These are phyloP conservation scores for Tupaia chinensis DNA, from an alignment of 2,113 vertebrate species.

Conservation along the genomic window DNA sequence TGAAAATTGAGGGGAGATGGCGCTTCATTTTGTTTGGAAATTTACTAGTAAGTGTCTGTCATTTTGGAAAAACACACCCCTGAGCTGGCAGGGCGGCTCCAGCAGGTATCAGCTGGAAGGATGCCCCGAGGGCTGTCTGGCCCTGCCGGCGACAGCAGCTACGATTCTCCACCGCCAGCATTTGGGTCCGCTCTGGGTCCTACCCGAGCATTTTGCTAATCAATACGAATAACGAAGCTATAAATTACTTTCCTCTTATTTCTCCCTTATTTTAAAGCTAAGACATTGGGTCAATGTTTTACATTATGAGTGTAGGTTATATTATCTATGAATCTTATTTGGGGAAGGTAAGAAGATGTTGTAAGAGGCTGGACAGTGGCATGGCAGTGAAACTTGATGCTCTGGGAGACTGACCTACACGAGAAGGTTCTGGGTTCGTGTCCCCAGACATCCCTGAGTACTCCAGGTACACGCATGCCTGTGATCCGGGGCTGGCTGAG, in stretches of 20 bases:
- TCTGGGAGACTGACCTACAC: too few relatives aligned
- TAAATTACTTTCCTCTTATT: not conserved
- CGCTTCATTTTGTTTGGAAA: not conserved
- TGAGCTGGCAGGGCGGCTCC: not conserved
- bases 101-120: not conserved
- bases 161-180: accelerated
- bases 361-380: not conserved
- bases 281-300: not conserved
- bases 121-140: not conserved
- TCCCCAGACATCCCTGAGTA: too few relatives aligned
- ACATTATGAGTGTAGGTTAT: not conserved
- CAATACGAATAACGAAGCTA: not conserved
- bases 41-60: not conserved
- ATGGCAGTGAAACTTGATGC: too few relatives aligned
- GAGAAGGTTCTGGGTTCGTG: too few relatives aligned
- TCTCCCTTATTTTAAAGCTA: not conserved
- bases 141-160: accelerated
- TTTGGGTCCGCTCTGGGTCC: not conserved
- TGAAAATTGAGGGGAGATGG: too few relatives aligned
- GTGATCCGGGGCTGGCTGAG: too few relatives aligned
- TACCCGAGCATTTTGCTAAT: too few relatives aligned
- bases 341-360: not conserved
- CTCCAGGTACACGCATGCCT: too few relatives aligned
- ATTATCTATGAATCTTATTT: not conserved
- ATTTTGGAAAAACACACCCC: not conserved